Percentiles rank a stretch among this genome's conserved stretches.
phyloP scores from a whole-genome alignment of 1,140 invertebrate species.

The Plutomurus gul region DNA sequence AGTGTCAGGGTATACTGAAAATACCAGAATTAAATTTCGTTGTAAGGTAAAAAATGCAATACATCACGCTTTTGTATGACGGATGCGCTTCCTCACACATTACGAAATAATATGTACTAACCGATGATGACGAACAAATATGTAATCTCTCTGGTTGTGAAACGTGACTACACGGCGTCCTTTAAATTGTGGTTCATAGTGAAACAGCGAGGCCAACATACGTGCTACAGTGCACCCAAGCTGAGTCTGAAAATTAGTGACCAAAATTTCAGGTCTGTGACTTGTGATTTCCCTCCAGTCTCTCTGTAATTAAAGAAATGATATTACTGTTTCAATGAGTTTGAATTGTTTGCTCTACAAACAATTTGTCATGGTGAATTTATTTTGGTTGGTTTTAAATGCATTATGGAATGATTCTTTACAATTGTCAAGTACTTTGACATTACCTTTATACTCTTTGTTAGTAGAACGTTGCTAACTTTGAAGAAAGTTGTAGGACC shows the following conservation, averaged over 20 bases:
- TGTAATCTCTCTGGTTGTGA: conserved; percentile 98
- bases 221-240: conserved; percentile 86
- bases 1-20: no score
- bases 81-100: no score
- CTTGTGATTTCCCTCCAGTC: conserved; percentile 77
- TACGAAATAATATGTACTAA: conserved; percentile 57
- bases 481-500: conserved; percentile 92
- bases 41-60: no score
- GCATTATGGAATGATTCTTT: no score
- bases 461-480: conserved; percentile 77
- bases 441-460: conserved; percentile 69
- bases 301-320: conserved; percentile 59
- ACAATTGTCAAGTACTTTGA: not conserved
- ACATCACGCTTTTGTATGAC: no score
- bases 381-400: no score
- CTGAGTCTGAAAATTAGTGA: conserved; percentile 95
- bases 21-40: no score
- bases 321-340: no score
- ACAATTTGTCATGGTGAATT: no score
- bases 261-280: conserved; percentile 91
- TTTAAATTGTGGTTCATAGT: conserved; percentile 92
- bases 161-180: conserved; percentile 93
- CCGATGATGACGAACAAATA: conserved; percentile 98
- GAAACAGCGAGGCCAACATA: conserved; percentile 95
- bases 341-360: no score